A percentile compares a stretch with the other conserved stretches of the same genome.
Evolutionary conservation across 2,113 vertebrate genomes (phyloP).

Genomic region (Myotis davidii): DNA sequence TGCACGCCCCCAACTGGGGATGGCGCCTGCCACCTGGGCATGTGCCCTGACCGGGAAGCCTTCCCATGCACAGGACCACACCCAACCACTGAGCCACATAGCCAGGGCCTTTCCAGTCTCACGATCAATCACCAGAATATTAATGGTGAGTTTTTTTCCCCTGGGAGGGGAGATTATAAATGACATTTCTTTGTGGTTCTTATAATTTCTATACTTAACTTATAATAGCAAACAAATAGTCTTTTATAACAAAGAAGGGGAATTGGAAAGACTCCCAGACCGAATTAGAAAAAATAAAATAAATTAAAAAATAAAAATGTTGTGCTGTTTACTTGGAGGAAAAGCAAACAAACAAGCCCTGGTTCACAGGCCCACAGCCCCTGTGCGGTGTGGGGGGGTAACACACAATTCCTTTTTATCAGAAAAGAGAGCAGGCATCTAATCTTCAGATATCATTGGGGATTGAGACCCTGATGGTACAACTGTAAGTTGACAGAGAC

Average conservation of each 20-base stretch:
- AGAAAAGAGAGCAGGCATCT: no score
- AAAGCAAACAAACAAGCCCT: rapidly evolving
- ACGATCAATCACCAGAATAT: background rate
- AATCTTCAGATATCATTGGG: no score
- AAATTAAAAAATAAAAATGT: no score
- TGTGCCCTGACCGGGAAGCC: no score
- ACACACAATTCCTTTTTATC: no score
- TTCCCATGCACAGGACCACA: no score
- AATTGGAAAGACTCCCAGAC: background rate
- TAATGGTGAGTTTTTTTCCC: background rate
- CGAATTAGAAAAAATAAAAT: background rate
- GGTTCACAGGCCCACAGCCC: rapidly evolving
- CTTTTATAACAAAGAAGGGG: background rate
- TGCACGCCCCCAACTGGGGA: background rate
- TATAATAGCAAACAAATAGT: background rate
- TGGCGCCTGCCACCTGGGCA: background rate
- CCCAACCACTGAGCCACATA: background rate
- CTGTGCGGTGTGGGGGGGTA: rapidly evolving
- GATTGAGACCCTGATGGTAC: no score
- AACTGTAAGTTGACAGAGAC: no score
- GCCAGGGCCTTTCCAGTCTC: background rate
- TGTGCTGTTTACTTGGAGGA: background rate
- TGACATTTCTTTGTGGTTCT: background rate
- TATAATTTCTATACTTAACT: background rate
- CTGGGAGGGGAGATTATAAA: background rate